Percentiles rank a stretch among this genome's conserved stretches.
These are phyloP conservation scores for Anoplopoma fimbria DNA, from an alignment of 2,113 vertebrate species.

Conservation along the genomic window DNA sequence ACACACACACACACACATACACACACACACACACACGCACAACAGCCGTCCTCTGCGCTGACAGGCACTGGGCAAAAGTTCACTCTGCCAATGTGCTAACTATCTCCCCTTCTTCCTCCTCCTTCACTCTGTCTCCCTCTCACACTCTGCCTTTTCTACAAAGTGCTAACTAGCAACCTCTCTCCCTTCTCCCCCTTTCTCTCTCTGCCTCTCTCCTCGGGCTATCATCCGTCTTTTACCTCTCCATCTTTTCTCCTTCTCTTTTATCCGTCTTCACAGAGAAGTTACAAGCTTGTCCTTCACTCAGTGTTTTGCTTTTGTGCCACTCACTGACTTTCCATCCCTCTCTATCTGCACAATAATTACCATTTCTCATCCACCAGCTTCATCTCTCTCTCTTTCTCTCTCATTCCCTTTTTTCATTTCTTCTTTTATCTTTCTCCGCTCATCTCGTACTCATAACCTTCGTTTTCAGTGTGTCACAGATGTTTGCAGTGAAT, in stretches of 20 bases:
- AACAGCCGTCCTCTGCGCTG: conserved; percentile 43
- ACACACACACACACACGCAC: conserved; percentile 17
- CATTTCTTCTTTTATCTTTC: conserved; percentile 23
- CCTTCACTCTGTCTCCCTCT: conserved; percentile 38
- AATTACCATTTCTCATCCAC: conserved; percentile 47
- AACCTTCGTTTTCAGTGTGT: conserved; percentile 6
- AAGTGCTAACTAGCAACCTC: conserved; percentile 66
- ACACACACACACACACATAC: conserved; percentile 20
- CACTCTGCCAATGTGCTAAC: conserved; percentile 69
- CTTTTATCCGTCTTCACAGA: conserved; percentile 42
- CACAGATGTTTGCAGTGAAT: conserved; percentile 18
- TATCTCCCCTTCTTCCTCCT: conserved; percentile 44
- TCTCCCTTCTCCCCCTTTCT: conserved; percentile 31
- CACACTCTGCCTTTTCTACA: conserved; percentile 57
- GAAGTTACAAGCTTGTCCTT: conserved; percentile 57
- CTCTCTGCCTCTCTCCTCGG: conserved; percentile 26
- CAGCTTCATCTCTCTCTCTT: conserved; percentile 7
- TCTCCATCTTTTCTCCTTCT: conserved; percentile 28
- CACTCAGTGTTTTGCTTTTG: conserved; percentile 14
- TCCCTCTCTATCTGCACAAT: conserved; percentile 19
- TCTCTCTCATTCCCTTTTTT: background rate
- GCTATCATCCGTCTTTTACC: conserved; percentile 36
- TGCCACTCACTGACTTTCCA: background rate
- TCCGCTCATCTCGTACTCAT: background rate
- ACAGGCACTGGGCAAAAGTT: conserved; percentile 78